A percentile compares a stretch with the other conserved stretches of the same genome.
Conservation (phyloP, 2,888 invertebrate species). For the Himalopsyche anomala region DNA sequence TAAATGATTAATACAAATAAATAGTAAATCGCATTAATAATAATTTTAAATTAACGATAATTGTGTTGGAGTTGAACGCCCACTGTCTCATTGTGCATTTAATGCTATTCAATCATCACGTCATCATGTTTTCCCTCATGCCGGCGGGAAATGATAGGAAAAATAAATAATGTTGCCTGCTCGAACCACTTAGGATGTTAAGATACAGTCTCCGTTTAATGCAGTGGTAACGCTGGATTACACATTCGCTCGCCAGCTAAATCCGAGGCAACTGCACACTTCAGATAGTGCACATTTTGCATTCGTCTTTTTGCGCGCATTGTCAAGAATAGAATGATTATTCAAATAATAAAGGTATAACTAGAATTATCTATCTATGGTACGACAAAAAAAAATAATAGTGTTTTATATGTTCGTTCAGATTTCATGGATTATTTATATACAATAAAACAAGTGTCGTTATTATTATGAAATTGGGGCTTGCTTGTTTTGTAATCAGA, state of each 20-base stretch:
- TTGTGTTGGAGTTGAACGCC: conserved; percentile 13
- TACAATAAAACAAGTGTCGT: too few relatives aligned
- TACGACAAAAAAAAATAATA: too few relatives aligned
- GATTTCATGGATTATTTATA: too few relatives aligned
- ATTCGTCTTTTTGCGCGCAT: conserved; percentile 23
- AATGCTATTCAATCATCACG: conserved; percentile 26
- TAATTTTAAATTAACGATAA: background rate
- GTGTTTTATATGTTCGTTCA: too few relatives aligned
- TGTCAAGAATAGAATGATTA: background rate
- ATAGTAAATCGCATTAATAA: too few relatives aligned
- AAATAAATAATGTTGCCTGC: conserved; percentile 43
- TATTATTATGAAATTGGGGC: too few relatives aligned
- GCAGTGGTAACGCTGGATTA: conserved; percentile 42
- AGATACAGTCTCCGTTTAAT: conserved; percentile 29
- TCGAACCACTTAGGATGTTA: conserved; percentile 36
- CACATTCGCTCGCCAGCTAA: conserved; percentile 32
- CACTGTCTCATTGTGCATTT: background rate
- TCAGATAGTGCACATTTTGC: conserved; percentile 34
- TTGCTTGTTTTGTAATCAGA: too few relatives aligned
- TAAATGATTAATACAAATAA: too few relatives aligned
- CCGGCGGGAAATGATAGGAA: conserved; percentile 37
- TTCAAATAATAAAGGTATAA: conserved; percentile 2
- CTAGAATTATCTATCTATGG: background rate
- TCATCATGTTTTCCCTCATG: conserved; percentile 1
- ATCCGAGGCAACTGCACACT: conserved; percentile 24